phyloP scores from a whole-genome alignment of 2,113 vertebrate species.

The Zingel zingel region DNA sequence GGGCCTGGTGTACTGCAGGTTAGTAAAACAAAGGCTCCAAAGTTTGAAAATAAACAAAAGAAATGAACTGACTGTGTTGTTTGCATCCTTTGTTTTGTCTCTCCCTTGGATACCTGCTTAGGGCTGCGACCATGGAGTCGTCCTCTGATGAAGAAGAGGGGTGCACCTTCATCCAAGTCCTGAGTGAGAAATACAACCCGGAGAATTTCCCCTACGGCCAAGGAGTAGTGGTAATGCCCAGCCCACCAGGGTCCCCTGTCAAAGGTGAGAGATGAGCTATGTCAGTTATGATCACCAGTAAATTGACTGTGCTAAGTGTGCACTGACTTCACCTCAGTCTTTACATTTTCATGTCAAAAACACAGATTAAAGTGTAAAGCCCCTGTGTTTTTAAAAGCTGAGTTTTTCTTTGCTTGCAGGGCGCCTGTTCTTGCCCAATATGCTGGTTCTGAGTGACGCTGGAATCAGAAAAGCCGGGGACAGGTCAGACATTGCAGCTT shows the following conservation, averaged over 20 bases:
- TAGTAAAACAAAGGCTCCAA: too few species aligned
- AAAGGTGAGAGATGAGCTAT: slow-evolving; percentile 86
- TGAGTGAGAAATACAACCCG: slow-evolving; percentile 97
- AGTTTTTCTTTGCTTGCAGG: slow-evolving; percentile 78
- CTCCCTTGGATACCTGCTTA: neutral
- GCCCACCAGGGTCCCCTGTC: slow-evolving; percentile 93
- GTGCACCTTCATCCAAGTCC: slow-evolving; percentile 94
- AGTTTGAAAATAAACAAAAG: neutral
- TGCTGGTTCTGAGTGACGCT: slow-evolving; percentile 92
- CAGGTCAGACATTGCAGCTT: slow-evolving; percentile 90
- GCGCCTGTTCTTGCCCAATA: slow-evolving; percentile 93
- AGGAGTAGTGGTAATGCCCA: slow-evolving; percentile 91
- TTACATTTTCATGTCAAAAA: neutral
- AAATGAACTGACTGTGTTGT: neutral
- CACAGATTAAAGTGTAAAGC: neutral
- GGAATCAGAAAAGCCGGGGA: slow-evolving; percentile 94
- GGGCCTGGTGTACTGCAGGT: too few species aligned
- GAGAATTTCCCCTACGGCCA: slow-evolving; percentile 97
- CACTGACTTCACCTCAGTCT: neutral
- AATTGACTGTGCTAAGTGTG: neutral
- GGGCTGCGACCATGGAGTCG: slow-evolving; percentile 88
- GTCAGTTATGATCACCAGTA: neutral
- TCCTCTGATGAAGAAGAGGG: slow-evolving; percentile 85
- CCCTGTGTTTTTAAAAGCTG: neutral
- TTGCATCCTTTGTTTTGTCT: neutral